A percentile compares a stretch with the other conserved stretches of the same genome.
phyloP scores from a whole-genome alignment of 2,797 vertebrate species.

The Ptychadena robeensis region DNA sequence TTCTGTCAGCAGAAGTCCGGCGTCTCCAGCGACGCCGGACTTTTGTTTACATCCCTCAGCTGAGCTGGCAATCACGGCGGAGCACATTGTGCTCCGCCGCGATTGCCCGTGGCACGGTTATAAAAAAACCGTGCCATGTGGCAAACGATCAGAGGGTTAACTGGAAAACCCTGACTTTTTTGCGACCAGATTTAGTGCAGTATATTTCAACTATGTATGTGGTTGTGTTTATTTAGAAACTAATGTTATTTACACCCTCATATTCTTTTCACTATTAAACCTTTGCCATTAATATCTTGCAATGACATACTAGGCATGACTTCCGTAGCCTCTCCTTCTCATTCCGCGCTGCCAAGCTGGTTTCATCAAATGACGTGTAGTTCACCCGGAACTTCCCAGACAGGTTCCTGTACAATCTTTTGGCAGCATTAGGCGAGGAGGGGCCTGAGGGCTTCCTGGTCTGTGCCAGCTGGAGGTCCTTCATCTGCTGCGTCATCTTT shows the following conservation, averaged over 20 bases:
- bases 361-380: constrained; percentile 82
- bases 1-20: no score
- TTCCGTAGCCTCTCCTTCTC: constrained; percentile 89
- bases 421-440: constrained; percentile 87
- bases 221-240: background rate
- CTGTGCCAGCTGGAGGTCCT: constrained; percentile 79
- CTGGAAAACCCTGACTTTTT: no score
- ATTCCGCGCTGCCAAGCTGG: constrained; percentile 75
- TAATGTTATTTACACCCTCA: background rate
- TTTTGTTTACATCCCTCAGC: no score
- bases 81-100: no score
- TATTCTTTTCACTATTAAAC: background rate
- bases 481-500: constrained; percentile 88
- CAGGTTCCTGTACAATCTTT: constrained; percentile 91
- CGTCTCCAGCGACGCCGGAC: no score
- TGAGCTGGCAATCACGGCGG: no score
- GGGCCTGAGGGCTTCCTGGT: constrained; percentile 81
- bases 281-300: background rate
- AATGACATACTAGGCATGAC: constrained; percentile 80
- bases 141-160: no score
- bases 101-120: no score
- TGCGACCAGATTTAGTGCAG: no score
- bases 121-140: no score
- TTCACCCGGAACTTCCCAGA: constrained; percentile 91
- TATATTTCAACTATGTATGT: background rate